Conservation (phyloP, 2,113 vertebrate genomes). For the Proterorhinus semilunaris region DNA sequence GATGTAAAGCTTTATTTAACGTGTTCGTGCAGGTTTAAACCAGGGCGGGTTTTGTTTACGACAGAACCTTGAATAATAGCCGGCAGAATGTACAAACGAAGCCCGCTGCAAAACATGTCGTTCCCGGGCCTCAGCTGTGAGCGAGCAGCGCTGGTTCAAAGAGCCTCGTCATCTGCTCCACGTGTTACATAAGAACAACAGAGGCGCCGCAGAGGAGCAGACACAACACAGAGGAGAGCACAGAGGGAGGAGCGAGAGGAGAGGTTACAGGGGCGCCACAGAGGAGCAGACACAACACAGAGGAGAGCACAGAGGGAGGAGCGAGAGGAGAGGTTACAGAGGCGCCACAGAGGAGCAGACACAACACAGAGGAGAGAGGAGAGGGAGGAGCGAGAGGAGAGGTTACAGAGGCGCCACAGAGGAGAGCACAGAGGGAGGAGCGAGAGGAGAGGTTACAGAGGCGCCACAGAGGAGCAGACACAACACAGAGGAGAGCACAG, state of each 20-base stretch:
- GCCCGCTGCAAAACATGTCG: background rate
- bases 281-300: constrained; percentile 7
- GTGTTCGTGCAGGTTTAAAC: too few relatives aligned
- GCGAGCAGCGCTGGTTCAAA: constrained; percentile 38
- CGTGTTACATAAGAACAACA: constrained; percentile 17
- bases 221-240: background rate
- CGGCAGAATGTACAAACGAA: too few relatives aligned
- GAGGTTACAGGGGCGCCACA: background rate
- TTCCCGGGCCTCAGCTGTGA: background rate
- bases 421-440: too few relatives aligned
- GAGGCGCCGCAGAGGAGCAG: constrained; percentile 13
- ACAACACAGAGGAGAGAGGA: background rate
- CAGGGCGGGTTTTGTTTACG: too few relatives aligned
- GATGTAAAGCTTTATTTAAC: too few relatives aligned
- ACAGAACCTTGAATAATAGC: too few relatives aligned
- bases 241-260: too few relatives aligned
- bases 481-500: background rate
- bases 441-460: background rate
- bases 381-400: too few relatives aligned
- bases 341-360: constrained; percentile 11
- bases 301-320: too few relatives aligned
- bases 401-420: constrained; percentile 5
- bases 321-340: background rate
- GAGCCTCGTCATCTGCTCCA: constrained; percentile 43
- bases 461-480: constrained; percentile 10